Conservation (phyloP, 2,113 vertebrate species). For the Alexandromys fortis region DNA sequence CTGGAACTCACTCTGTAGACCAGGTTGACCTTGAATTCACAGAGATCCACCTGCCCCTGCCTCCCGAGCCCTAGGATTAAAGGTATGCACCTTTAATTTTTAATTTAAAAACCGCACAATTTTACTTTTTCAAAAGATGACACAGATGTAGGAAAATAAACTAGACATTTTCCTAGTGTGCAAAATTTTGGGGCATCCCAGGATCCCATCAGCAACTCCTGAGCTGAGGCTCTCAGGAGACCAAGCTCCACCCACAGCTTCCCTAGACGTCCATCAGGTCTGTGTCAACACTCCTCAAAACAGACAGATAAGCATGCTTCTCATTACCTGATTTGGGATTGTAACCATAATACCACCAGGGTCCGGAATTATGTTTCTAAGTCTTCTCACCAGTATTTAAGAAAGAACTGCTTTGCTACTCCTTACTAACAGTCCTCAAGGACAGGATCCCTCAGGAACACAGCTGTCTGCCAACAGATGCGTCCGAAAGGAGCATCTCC, state of each 20-base stretch:
- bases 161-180: constrained; percentile 16
- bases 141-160: constrained; percentile 43
- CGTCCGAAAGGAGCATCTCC: neutral
- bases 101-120: neutral
- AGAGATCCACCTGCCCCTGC: neutral
- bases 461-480: neutral
- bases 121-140: neutral
- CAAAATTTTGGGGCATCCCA: constrained; percentile 34
- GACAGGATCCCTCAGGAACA: neutral
- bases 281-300: constrained; percentile 14
- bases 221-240: neutral
- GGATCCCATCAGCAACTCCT: neutral
- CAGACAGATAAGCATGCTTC: constrained; percentile 56
- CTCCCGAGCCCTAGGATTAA: neutral
- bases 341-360: constrained; percentile 15
- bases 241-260: neutral
- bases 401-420: neutral
- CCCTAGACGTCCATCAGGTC: constrained; percentile 32
- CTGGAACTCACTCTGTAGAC: too few relatives aligned
- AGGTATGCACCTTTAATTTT: neutral
- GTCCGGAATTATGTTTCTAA: neutral
- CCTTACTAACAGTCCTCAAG: constrained; percentile 20
- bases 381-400: neutral
- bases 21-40: neutral
- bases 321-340: constrained; percentile 59